These are phyloP conservation scores for Andrena bicolor DNA, from an alignment of 2,888 invertebrate genomes.

Conservation along the genomic window DNA sequence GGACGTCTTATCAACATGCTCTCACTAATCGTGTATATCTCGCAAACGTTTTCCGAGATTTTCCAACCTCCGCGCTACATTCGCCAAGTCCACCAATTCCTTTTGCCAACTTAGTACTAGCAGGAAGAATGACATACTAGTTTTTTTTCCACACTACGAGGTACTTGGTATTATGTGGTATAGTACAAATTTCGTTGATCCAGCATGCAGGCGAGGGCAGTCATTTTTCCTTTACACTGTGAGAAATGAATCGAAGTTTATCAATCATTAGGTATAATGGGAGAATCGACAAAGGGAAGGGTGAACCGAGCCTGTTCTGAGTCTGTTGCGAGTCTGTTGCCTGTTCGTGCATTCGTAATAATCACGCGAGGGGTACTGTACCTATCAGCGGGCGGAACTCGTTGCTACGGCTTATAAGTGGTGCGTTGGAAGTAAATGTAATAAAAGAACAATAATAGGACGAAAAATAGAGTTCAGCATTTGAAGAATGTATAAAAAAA, in stretches of 20 bases:
- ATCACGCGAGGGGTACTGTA: conserved; percentile 24
- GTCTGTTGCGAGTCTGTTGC: conserved; percentile 23
- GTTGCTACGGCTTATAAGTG: conserved; percentile 42
- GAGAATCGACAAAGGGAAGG: conserved; percentile 47
- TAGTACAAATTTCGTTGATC: conserved; percentile 70
- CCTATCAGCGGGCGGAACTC: conserved; percentile 27
- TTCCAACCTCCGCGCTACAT: conserved; percentile 62
- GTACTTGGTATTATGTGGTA: conserved; percentile 61
- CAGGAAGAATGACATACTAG: conserved; percentile 52
- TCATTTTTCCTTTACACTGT: conserved; percentile 56
- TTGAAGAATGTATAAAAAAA: conserved; percentile 42
- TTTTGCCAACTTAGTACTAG: conserved; percentile 66
- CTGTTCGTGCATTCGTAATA: conserved; percentile 23
- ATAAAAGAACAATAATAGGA: conserved; percentile 39
- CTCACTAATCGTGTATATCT: conserved; percentile 73
- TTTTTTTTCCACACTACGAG: conserved; percentile 54
- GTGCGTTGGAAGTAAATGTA: conserved; percentile 41
- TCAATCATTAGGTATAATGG: conserved; percentile 32
- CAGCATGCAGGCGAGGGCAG: conserved; percentile 47
- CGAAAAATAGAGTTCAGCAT: conserved; percentile 46
- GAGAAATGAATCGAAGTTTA: conserved; percentile 38
- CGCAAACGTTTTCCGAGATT: conserved; percentile 67
- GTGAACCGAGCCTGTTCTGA: conserved; percentile 50
- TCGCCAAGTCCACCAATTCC: conserved; percentile 59
- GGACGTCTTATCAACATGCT: conserved; percentile 64